Conservation (phyloP, 1,140 invertebrate genomes). For the Drosophila sechellia region DNA sequence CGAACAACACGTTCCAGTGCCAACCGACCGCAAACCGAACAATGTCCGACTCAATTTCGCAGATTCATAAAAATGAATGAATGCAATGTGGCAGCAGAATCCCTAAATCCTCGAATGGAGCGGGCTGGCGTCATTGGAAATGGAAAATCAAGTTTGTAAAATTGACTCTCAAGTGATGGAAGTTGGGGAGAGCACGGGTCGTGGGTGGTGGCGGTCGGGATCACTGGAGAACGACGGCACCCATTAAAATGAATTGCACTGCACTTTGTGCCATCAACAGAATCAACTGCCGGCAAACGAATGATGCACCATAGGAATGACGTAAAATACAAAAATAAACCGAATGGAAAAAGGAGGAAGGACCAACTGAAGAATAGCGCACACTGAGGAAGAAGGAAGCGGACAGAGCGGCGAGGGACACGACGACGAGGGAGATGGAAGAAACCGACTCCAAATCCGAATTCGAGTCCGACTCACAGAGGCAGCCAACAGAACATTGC, state of each 20-base stretch:
- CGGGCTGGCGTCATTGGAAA: constrained; percentile 61
- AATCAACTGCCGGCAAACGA: constrained; percentile 76
- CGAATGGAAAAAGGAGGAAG: constrained; percentile 41
- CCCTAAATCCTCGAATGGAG: constrained; percentile 61
- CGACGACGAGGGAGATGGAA: constrained; percentile 37
- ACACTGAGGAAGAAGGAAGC: constrained; percentile 52
- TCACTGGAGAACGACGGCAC: constrained; percentile 43
- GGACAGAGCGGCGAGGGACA: constrained; percentile 21
- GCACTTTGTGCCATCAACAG: constrained; percentile 84
- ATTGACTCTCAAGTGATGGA: constrained; percentile 83
- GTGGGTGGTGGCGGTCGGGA: not conserved
- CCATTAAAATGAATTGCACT: constrained; percentile 84
- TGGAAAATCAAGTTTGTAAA: constrained; percentile 82
- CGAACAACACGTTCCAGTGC: constrained; percentile 50
- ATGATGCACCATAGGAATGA: constrained; percentile 77
- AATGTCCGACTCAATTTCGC: constrained; percentile 76
- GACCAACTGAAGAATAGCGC: constrained; percentile 16
- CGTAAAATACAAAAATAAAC: constrained; percentile 79
- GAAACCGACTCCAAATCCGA: constrained; percentile 60
- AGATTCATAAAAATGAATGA: constrained; percentile 81
- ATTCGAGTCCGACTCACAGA: constrained; percentile 42
- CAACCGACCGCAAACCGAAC: constrained; percentile 67
- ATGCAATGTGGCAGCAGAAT: constrained; percentile 50
- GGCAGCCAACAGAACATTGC: constrained; percentile 71
- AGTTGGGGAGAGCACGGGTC: not conserved